These are phyloP conservation scores for Cisticola juncidis DNA, from an alignment of 2,113 vertebrate genomes.

Conservation along the genomic window DNA sequence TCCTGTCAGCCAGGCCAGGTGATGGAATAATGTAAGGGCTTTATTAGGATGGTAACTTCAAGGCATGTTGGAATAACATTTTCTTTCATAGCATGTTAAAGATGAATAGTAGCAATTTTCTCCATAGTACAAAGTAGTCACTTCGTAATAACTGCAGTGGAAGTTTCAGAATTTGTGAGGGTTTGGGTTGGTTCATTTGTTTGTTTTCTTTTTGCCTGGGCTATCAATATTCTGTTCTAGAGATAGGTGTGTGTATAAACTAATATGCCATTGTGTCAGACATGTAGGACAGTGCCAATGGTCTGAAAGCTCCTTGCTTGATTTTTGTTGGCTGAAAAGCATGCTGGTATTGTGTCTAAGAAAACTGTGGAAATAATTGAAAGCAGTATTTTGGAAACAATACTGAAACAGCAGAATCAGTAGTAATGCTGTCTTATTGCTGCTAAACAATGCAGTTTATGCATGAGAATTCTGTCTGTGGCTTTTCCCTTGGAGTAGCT, in stretches of 20 bases:
- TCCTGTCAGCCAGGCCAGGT: background rate
- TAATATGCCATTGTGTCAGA: background rate
- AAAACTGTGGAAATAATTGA: background rate
- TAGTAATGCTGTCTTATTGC: background rate
- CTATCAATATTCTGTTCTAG: background rate
- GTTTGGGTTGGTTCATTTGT: background rate
- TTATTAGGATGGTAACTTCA: background rate
- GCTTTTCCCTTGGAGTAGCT: background rate
- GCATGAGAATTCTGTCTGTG: background rate
- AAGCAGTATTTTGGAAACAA: background rate
- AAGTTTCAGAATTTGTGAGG: background rate
- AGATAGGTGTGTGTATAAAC: background rate
- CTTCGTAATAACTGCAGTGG: accelerated
- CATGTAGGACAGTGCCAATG: accelerated
- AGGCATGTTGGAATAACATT: background rate
- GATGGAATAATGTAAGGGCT: background rate
- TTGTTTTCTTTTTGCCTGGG: background rate
- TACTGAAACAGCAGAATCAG: background rate
- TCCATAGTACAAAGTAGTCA: background rate
- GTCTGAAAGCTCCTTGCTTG: background rate
- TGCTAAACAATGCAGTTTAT: background rate
- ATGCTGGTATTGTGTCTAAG: background rate
- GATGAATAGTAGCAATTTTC: background rate
- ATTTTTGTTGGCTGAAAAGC: background rate
- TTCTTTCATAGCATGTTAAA: background rate